Base-by-base conservation (phyloP, 2,888 invertebrate species). In the Neria commutata region DNA sequence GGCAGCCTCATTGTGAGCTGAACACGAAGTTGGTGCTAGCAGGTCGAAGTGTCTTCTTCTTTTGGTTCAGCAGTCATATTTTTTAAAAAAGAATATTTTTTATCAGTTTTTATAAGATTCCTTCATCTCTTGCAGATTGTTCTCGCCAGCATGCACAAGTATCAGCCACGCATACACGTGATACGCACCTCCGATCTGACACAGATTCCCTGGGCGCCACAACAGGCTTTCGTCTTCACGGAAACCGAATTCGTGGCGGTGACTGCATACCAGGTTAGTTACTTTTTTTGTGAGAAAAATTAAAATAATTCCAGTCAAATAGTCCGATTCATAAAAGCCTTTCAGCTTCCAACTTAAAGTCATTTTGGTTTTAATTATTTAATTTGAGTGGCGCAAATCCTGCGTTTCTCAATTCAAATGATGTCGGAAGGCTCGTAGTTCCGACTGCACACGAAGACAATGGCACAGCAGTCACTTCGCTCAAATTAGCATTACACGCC, bases 61-160 rank as follows among this genome's bases (percentile, higher is more conserved):
- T 34, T 34, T 34, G 34, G 11, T n/a, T 10, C 10, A 34, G n/a
- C 10, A 34, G n/a, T 34, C 10, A 19, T 42, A 19, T 42, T 6
- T 42, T 10, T 19, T 5, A 2, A 49, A 49, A 16, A 42, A 10
- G 16, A 17, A 17, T 49, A 11, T 42, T 21, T 16, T n/a, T n/a
- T n/a, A n/a, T n/a, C n/a, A n/a, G n/a, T n/a, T n/a, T 11, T 29
- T 5, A 29, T 29, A 11, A 11, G 29, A 29, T 29, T 69, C 80
- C 78, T 72, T 73, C 57, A 70, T 55, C 58, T n/a, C 70, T 62
- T 82, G 1, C 84, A 92, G 91, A 88, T 94, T 73, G 89, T 94
- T 2, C 83, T 97, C 60, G 94, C 94, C 25, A 97, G 96, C 21
- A 98, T 98, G 97, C 97, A 97, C 85, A 95, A 95, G 82, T 98